These are phyloP conservation scores for Tholera decimalis DNA, from an alignment of 2,888 invertebrate species.

Conservation along the genomic window DNA sequence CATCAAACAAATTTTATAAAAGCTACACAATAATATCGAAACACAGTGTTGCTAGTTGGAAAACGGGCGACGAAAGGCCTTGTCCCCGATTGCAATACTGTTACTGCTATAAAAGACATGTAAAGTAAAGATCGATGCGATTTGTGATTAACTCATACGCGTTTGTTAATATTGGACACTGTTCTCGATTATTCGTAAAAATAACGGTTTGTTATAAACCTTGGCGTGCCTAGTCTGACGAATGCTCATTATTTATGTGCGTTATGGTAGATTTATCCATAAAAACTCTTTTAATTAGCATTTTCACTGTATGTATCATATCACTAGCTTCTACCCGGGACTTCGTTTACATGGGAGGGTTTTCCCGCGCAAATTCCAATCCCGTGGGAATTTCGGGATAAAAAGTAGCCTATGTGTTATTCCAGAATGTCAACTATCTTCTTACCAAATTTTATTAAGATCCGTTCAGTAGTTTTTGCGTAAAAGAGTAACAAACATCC, in stretches of 20 bases:
- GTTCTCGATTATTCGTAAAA: constrained; percentile 29
- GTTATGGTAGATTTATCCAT: neutral
- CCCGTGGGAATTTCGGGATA: too few species aligned
- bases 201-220: constrained; percentile 8
- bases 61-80: constrained; percentile 59
- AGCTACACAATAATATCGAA: constrained; percentile 32
- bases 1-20: constrained; percentile 16
- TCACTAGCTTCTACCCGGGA: too few species aligned
- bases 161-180: constrained; percentile 40
- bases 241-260: neutral
- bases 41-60: constrained; percentile 50
- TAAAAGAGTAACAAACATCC: too few species aligned
- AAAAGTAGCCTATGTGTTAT: too few species aligned
- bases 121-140: constrained; percentile 58
- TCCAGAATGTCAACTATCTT: too few species aligned
- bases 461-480: too few species aligned
- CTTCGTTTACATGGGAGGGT: too few species aligned
- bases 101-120: constrained; percentile 60
- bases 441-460: too few species aligned
- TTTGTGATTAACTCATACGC: constrained; percentile 53
- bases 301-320: too few species aligned
- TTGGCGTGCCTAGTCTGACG: neutral
- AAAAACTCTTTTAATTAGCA: too few species aligned
- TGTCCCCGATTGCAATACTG: constrained; percentile 60
- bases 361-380: too few species aligned